Evolutionary conservation across 2,797 vertebrate genomes (phyloP).

Genomic region (Triplophysa bombifrons): DNA sequence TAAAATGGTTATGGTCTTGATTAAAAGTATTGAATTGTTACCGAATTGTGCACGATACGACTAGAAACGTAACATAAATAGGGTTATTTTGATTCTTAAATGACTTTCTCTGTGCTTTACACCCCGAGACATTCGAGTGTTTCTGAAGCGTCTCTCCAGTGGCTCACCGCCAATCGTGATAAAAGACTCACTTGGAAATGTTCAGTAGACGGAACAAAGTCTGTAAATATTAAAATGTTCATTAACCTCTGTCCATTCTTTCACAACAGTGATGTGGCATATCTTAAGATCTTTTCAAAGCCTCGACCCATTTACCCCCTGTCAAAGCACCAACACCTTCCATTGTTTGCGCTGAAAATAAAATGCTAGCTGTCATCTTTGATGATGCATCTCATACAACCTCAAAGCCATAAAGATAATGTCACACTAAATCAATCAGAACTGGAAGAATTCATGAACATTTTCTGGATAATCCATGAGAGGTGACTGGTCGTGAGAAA

Average conservation of each 20-base stretch:
- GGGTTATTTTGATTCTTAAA: too few relatives aligned
- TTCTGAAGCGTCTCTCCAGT: background rate
- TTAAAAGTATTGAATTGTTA: too few relatives aligned
- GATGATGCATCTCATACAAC: background rate
- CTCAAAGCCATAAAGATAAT: background rate
- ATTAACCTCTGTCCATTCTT: background rate
- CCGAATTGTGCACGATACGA: too few relatives aligned
- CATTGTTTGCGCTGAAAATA: background rate
- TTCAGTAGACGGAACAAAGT: background rate
- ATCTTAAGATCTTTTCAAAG: background rate
- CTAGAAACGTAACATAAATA: too few relatives aligned
- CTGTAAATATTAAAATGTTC: conserved; percentile 19
- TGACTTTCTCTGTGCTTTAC: too few relatives aligned
- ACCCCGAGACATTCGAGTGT: background rate
- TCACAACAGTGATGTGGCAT: background rate
- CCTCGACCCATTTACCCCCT: background rate
- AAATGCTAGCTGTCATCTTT: background rate
- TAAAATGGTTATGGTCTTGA: too few relatives aligned
- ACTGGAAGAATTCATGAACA: background rate
- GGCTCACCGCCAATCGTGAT: background rate
- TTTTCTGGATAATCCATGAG: background rate
- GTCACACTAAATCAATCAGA: background rate
- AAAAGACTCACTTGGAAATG: background rate
- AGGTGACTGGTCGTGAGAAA: background rate
- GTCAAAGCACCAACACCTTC: background rate